Evolutionary conservation across 2,797 vertebrate genomes (phyloP).

Genomic region (Leptoclinus maculatus): DNA sequence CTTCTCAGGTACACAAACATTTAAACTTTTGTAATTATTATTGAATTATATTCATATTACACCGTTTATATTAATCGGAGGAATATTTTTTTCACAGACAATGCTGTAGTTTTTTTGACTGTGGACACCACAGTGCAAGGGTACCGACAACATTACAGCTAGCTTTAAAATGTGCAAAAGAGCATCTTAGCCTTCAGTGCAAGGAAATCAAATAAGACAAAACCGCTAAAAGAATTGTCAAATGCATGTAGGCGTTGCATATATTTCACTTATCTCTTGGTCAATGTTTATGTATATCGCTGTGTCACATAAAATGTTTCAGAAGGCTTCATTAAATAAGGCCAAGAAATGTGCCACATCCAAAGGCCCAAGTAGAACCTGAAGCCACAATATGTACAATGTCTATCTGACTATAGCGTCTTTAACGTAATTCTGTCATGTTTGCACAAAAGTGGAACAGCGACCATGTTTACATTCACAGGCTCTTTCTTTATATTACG

Average conservation of each 20-base stretch:
- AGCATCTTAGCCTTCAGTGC: background rate
- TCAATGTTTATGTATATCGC: background rate
- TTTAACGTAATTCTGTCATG: background rate
- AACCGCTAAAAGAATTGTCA: background rate
- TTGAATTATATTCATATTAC: constrained; percentile 5
- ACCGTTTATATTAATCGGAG: background rate
- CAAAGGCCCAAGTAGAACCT: background rate
- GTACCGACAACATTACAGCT: background rate
- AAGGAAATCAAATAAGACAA: background rate
- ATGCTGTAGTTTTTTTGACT: background rate
- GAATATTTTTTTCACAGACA: background rate
- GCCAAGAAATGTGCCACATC: background rate
- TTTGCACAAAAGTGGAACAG: background rate
- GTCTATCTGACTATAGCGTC: background rate
- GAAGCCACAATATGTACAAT: background rate
- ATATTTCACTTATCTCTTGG: background rate
- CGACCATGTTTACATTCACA: background rate
- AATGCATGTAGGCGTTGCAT: background rate
- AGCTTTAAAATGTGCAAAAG: constrained; percentile 6
- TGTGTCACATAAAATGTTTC: background rate
- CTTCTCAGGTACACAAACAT: constrained; percentile 92
- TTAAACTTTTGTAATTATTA: background rate
- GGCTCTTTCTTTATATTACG: background rate
- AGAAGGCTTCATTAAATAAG: background rate
- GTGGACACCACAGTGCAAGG: background rate